Percentiles rank a stretch among this genome's conserved stretches.
Evolutionary conservation across 2,113 vertebrate genomes (phyloP).

Genomic region (Rhinoderma darwinii): DNA sequence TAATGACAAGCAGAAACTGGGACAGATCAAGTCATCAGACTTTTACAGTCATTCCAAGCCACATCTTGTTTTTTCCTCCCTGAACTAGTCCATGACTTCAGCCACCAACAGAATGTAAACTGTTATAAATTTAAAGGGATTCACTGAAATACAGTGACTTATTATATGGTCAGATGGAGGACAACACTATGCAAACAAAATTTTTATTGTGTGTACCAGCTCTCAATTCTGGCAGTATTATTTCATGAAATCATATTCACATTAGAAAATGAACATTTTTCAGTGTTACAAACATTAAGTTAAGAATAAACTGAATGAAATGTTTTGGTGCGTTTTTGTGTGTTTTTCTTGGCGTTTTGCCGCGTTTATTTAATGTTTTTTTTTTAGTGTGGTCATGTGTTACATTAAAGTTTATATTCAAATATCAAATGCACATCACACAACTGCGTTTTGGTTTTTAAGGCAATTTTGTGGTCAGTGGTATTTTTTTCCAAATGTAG

Average conservation of each 20-base stretch:
- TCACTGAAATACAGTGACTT: background rate
- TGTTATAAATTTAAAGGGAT: background rate
- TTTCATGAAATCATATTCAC: background rate
- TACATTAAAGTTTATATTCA: too few species aligned
- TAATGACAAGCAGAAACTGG: slow-evolving; percentile 14
- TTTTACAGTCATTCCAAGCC: background rate
- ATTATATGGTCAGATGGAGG: background rate
- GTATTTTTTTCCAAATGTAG: too few species aligned
- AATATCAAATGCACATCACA: too few species aligned
- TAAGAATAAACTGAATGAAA: too few species aligned
- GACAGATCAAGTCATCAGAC: slow-evolving; percentile 1
- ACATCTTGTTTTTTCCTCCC: background rate
- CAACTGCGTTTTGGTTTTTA: too few species aligned
- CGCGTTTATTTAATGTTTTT: too few species aligned
- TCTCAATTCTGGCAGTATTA: background rate
- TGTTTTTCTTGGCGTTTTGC: too few species aligned
- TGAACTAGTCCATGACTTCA: background rate
- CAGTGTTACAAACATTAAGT: background rate
- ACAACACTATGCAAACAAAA: background rate
- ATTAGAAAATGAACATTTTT: background rate
- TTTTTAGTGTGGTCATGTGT: too few species aligned
- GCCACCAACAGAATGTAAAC: background rate
- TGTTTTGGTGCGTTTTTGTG: too few species aligned
- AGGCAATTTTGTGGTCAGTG: too few species aligned
- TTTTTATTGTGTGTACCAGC: background rate